Conservation (phyloP, 2,888 invertebrate species). For the Aphidoletes aphidimyza region DNA sequence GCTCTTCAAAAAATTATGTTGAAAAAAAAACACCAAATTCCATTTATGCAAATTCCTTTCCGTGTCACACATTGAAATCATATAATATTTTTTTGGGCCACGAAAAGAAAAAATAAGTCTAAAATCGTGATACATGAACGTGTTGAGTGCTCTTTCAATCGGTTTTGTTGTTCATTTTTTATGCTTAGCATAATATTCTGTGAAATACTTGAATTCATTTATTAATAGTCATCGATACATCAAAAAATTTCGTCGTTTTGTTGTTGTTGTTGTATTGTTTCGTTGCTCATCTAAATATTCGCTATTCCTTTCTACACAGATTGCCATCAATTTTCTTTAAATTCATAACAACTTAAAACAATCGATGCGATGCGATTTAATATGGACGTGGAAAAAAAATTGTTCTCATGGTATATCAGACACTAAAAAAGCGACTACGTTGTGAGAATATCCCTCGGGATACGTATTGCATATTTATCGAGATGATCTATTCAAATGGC, state of each 20-base stretch:
- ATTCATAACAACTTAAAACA: conserved; percentile 28
- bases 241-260: not conserved
- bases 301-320: not conserved
- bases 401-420: not conserved
- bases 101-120: not conserved
- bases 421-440: not conserved
- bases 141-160: no score
- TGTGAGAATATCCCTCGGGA: conserved; percentile 45
- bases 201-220: not conserved
- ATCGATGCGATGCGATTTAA: conserved; percentile 15
- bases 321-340: conserved; percentile 49
- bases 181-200: no score
- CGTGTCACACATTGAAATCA: not conserved
- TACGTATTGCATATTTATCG: conserved; percentile 45
- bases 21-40: no score
- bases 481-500: conserved; percentile 36
- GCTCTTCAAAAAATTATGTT: no score
- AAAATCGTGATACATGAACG: conserved; percentile 6
- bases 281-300: no score
- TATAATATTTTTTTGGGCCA: not conserved
- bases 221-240: conserved; percentile 34
- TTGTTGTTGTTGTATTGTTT: no score
- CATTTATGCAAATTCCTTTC: no score
- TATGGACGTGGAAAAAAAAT: not conserved
- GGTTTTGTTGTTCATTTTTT: not conserved